These are phyloP conservation scores for Spinibarbus caldwelli DNA, from an alignment of 2,797 vertebrate species.

Conservation along the genomic window DNA sequence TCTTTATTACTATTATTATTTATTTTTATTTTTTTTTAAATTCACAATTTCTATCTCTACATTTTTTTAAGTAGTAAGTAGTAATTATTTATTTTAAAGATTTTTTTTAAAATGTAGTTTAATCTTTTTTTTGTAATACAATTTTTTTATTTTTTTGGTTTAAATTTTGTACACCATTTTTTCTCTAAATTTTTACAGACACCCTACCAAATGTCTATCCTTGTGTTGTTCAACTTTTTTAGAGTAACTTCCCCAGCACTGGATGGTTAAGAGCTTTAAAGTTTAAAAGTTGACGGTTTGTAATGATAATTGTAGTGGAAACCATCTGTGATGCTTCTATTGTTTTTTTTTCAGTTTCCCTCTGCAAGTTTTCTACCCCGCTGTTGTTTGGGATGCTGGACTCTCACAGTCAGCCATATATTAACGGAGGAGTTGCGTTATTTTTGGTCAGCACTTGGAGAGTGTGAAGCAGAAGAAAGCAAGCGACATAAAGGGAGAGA, in stretches of 20 bases:
- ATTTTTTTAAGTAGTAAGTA: no score
- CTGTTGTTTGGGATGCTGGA: conserved; percentile 1
- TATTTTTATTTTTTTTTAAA: no score
- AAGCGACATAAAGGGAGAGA: conserved; percentile 32
- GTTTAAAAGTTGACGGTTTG: background rate
- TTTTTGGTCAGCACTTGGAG: conserved; percentile 40
- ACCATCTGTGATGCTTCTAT: background rate
- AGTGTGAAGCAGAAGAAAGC: conserved; percentile 51
- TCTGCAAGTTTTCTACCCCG: background rate
- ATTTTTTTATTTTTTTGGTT: no score
- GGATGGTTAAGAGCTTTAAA: background rate
- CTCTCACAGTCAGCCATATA: conserved; percentile 4
- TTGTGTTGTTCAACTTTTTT: background rate
- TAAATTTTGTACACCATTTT: no score
- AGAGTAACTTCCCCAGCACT: background rate
- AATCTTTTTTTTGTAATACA: background rate
- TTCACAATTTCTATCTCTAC: background rate
- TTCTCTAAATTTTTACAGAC: background rate
- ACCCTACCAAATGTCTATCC: background rate
- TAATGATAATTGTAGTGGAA: background rate
- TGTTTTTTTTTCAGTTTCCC: background rate
- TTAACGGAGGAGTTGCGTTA: conserved; percentile 44
- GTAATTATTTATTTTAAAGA: no score
- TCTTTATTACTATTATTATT: background rate
- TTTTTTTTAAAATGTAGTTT: no score